Evolutionary conservation across 35 echinoderm and acorn worm genomes (phyloP), one percentile per base, ranked within the genome.

Genomic region (Lytechinus variegatus): DNA sequence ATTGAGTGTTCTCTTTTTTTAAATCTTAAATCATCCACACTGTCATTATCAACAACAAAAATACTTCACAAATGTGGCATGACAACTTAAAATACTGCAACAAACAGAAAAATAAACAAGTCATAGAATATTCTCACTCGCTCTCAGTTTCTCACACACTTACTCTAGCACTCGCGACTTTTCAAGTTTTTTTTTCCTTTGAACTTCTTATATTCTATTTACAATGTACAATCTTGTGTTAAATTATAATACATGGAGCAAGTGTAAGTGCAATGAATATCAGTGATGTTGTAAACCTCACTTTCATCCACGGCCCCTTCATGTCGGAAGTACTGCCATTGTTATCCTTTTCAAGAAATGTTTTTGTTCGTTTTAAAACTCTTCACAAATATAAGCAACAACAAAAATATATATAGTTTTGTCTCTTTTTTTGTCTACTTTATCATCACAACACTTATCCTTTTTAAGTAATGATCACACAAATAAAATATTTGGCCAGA

Each of bases 161-260:
- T 54, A 52, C 88, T 90, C 88, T 90, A 44, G 28, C 88, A 90
- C 52, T 90, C 88, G 28, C 88, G 14, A 44, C 88, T 90, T 90
- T 90, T 90, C 88, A 90, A 44, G 53, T 93, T 44, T 90, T 4
- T 88, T 88, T 90, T 13, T 33, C 9, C 12, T 52, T 90, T 9
- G 7, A 79, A 79, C 66, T 79, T 79, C 66, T n/a, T 93, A 54
- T 27, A 93, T 56, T 9, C 53, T 93, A 93, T 93, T 53, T 93
- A 93, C 92, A 93, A 93, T 56, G 92, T 93, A 93, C 92, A 93
- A 54, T 93, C 29, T 93, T 93, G n/a, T 57, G 52, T 93, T 93
- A 93, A 93, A 93, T 93, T 93, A 93, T 93, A 93, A 55, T 93
- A 93, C 92, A 93, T 28, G 54, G 54, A 93, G 92, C 55, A 93